Base-by-base conservation (phyloP, 2,888 invertebrate species). In the Stenurella melanura region DNA sequence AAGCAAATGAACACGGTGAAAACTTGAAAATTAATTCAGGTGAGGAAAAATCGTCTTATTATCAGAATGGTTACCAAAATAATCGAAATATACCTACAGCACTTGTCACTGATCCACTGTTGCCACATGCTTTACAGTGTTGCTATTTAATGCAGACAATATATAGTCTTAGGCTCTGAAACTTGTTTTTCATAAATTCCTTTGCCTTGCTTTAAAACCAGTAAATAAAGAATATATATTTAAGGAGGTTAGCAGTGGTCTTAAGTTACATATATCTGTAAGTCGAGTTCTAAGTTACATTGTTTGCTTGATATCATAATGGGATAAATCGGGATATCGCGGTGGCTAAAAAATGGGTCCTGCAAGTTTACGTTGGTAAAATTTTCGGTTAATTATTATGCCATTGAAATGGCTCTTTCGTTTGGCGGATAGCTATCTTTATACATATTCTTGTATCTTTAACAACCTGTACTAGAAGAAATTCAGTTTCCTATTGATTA, bases 61-160 rank as follows among this genome's bases (percentile, higher is more conserved):
- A 50, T n/a, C 50, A 50, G 50, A 50, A 50, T 50, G 50, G 5
- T 50, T 50, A 5, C 50, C 50, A 50, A 50, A 50, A 50, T 7
- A 42, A 15, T 42, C 42, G 12, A 42, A 42, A 42, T 50, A 3
- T 50, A 50, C n/a, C n/a, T n/a, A 12, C 50, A n/a, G 50, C 42
- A 42, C n/a, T 50, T 50, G n/a, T 50, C n/a, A 50, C n/a, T 15
- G 4, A 50, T 50, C 15, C 50, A 50, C n/a, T n/a, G 50, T n/a
- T 50, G n/a, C 50, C 50, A 50, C 50, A 50, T 50, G 50, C 50
- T 50, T 50, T 50, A 50, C 50, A 50, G 50, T 50, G 50, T 50
- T 50, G 50, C 50, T 50, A 50, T 50, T 50, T 50, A 2, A 50
- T 50, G 11, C 9, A 10, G 6, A 26, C 21, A 26, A 26, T 26